Base-by-base conservation (phyloP, 2,888 invertebrate species). In the Calephelis perditalis region DNA sequence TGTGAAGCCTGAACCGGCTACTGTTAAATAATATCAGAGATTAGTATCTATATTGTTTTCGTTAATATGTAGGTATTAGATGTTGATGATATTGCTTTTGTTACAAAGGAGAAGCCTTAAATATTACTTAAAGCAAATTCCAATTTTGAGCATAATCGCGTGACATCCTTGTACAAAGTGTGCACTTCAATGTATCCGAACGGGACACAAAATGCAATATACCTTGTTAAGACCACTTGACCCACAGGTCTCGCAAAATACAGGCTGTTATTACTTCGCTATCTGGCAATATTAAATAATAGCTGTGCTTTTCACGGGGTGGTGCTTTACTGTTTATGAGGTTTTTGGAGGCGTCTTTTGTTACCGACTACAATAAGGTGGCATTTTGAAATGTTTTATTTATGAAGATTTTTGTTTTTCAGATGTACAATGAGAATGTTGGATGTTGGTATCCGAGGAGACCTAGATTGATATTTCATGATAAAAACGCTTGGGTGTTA, bases 201-300 rank as follows among this genome's bases (percentile, higher is more conserved):
- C 63, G 66, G 67, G 67, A 67, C 74, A 81, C 77, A 81, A 84
- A 83, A 86, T 84, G 84, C 82, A 86, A 86, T 86, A 85, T 84
- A 78, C 79, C 84, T 86, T 76, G 85, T 85, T 84, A 83, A 77
- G 74, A 73, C 81, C 86, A 87, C 86, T 87, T 87, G 84, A 86
- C 86, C 86, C 67, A 69, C 55, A 64, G 75, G 73, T 71, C 73
- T 65, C 60, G 63, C 67, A 66, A 67, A 68, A 72, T 71, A 84
- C 78, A 82, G 82, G 74, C 68, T 77, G 85, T 80, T 65, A 64
- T 65, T 66, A 66, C 66, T 56, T 35, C 46, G 60, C 66, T 49
- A 49, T 49, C 49, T 10, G 49, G 49, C 49, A 49, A 49, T 49
- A 49, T 26, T 26, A 47, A 47, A 47, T 47, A 49, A 49, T 49